A percentile compares a stretch with the other conserved stretches of the same genome.
Evolutionary conservation across 2,113 vertebrate species (phyloP).

Genomic region (Alethe diademata): DNA sequence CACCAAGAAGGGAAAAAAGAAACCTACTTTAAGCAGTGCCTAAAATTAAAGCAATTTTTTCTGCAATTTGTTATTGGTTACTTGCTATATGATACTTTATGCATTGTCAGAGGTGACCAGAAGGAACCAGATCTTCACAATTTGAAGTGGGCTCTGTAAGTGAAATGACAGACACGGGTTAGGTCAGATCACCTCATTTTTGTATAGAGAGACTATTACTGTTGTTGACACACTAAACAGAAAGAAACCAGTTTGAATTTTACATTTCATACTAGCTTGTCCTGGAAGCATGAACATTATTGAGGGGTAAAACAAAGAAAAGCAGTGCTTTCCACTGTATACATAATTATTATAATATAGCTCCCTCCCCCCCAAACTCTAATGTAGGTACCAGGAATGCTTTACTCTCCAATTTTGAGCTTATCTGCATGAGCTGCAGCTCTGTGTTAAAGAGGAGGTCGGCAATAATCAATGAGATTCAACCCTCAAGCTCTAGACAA

Average conservation of each 20-base stretch:
- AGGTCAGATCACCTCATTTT: background rate
- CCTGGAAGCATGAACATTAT: background rate
- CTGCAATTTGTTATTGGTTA: background rate
- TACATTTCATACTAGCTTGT: background rate
- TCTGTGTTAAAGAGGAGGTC: background rate
- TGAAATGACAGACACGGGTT: background rate
- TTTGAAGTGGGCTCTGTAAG: background rate
- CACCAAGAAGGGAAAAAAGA: background rate
- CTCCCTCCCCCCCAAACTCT: fast-evolving
- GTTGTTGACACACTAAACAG: background rate
- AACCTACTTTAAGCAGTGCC: background rate
- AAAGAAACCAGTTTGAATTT: background rate
- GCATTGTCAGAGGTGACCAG: background rate
- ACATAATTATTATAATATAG: background rate
- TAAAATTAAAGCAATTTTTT: background rate
- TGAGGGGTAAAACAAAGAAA: background rate
- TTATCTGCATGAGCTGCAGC: background rate
- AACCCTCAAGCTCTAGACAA: background rate
- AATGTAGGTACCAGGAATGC: background rate
- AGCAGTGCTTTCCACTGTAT: background rate
- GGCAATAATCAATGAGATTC: background rate
- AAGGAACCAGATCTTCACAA: background rate
- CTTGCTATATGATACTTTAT: background rate
- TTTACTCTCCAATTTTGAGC: background rate
- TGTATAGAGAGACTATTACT: background rate